Conservation (phyloP, 1,140 invertebrate genomes). For the Asobara japonica region DNA sequence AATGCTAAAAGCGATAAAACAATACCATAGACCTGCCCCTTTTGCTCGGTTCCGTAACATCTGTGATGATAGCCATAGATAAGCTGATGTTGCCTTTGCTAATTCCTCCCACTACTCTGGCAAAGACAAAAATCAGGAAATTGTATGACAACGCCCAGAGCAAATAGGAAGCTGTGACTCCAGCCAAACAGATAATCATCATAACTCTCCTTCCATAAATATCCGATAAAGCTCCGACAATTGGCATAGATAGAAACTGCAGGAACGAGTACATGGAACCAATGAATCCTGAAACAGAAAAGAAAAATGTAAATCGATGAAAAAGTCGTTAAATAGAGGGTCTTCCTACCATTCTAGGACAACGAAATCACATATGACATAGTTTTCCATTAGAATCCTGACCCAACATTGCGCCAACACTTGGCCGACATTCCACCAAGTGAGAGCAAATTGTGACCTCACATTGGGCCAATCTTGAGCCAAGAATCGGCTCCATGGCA, state of each 20-base stretch:
- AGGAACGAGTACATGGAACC: conserved; percentile 97
- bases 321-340: conserved; percentile 31
- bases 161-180: conserved; percentile 85
- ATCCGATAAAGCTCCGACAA: conserved; percentile 95
- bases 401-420: too few species aligned
- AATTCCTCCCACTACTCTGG: conserved; percentile 92
- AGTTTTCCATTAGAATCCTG: too few species aligned
- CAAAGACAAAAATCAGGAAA: conserved; percentile 92
- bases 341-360: too few species aligned
- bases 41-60: conserved; percentile 83
- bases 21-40: conserved; percentile 94
- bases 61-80: conserved; percentile 94
- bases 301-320: conserved; percentile 32
- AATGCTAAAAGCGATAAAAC: conserved; percentile 3
- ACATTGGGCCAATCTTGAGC: too few species aligned
- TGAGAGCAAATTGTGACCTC: too few species aligned
- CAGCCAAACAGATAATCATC: conserved; percentile 86
- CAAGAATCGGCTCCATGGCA: too few species aligned
- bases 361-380: too few species aligned
- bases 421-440: too few species aligned
- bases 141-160: conserved; percentile 90
- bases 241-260: conserved; percentile 94
- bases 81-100: conserved; percentile 97
- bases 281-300: conserved; percentile 76
- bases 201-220: conserved; percentile 91